Evolutionary conservation across 2,888 invertebrate genomes (phyloP).

Genomic region (Papilio elwesi): DNA sequence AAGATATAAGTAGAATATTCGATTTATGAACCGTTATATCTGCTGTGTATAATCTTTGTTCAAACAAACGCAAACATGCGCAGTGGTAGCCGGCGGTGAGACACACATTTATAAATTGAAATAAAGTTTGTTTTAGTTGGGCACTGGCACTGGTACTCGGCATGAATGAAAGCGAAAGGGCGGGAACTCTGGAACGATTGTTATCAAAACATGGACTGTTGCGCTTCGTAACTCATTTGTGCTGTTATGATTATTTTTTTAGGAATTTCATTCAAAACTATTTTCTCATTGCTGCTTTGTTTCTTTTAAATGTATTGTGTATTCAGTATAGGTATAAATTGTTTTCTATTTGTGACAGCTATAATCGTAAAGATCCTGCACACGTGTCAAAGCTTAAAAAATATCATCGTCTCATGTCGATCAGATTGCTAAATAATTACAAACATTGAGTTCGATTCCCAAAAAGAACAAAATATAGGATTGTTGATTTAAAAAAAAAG

Average conservation of each 20-base stretch:
- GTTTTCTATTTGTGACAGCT: no score
- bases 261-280: not conserved
- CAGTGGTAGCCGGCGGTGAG: slow-evolving; percentile 58
- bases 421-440: no score
- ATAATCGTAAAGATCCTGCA: no score
- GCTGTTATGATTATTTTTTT: slow-evolving; percentile 28
- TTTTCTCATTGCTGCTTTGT: not conserved
- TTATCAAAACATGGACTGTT: slow-evolving; percentile 66
- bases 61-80: slow-evolving; percentile 70
- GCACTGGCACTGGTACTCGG: slow-evolving; percentile 58
- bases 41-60: slow-evolving; percentile 57
- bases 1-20: slow-evolving; percentile 41
- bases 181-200: slow-evolving; percentile 56
- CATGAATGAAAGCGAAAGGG: slow-evolving; percentile 81
- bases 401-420: no score
- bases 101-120: slow-evolving; percentile 79
- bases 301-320: not conserved
- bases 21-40: slow-evolving; percentile 38
- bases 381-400: no score
- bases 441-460: no score
- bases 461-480: no score
- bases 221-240: slow-evolving; percentile 38
- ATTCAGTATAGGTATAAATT: no score
- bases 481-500: no score
- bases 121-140: slow-evolving; percentile 84